Evolutionary conservation across 2,888 invertebrate species (phyloP).

Genomic region (Zygaena filipendulae): DNA sequence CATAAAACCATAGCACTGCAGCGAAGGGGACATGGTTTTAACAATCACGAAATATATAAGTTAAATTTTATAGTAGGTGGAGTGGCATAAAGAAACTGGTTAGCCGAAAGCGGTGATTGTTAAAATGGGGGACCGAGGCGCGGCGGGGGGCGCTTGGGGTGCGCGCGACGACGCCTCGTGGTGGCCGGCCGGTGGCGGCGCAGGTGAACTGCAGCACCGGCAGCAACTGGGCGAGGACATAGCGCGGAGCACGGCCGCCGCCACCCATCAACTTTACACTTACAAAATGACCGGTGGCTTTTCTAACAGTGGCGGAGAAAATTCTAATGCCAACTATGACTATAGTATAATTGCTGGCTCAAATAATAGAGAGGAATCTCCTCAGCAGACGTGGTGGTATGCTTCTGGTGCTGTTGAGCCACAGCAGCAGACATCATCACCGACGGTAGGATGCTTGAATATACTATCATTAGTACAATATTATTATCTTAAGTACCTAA

Average conservation of each 20-base stretch:
- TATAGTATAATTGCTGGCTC: slow-evolving; percentile 75
- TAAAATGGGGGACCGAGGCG: slow-evolving; percentile 64
- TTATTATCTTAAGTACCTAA: too few species aligned
- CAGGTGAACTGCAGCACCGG: slow-evolving; percentile 61
- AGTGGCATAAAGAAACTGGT: slow-evolving; percentile 55
- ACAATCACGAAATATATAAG: slow-evolving; percentile 28
- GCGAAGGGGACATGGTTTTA: slow-evolving; percentile 42
- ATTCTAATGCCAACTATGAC: slow-evolving; percentile 76
- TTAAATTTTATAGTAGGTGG: slow-evolving; percentile 31
- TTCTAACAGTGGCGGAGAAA: slow-evolving; percentile 75
- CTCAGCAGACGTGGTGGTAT: slow-evolving; percentile 78
- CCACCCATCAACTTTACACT: slow-evolving; percentile 80
- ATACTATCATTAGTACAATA: too few species aligned
- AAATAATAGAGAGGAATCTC: slow-evolving; percentile 57
- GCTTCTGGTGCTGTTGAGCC: slow-evolving; percentile 72
- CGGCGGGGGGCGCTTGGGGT: slow-evolving; percentile 68
- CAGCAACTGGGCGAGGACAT: slow-evolving; percentile 61
- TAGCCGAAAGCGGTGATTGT: slow-evolving; percentile 47
- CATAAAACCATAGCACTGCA: slow-evolving; percentile 13
- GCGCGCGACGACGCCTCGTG: slow-evolving; percentile 69
- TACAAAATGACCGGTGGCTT: slow-evolving; percentile 90
- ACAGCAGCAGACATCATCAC: slow-evolving; percentile 56
- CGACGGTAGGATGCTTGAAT: slow-evolving; percentile 60
- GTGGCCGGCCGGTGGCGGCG: slow-evolving; percentile 59
- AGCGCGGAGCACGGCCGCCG: slow-evolving; percentile 50